These are phyloP conservation scores for Eurytoma californica DNA, from an alignment of 2,888 invertebrate species.

Conservation along the genomic window DNA sequence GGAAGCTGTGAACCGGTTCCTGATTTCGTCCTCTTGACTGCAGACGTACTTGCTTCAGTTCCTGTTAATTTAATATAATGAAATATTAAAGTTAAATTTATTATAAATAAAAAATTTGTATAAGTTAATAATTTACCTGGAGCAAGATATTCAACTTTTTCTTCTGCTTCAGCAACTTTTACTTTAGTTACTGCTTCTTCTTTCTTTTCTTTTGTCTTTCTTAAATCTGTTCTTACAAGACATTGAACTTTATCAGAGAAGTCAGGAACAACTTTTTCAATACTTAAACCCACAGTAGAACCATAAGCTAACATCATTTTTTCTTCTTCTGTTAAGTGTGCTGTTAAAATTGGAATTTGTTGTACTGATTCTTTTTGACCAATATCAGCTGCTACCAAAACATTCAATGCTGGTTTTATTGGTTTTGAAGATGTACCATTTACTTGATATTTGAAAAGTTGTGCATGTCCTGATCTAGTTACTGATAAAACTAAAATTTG, in stretches of 20 bases:
- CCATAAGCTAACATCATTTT: conserved; percentile 70
- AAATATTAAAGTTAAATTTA: conserved; percentile 20
- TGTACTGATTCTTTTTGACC: conserved; percentile 75
- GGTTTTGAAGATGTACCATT: conserved; percentile 84
- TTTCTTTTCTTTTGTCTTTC: conserved; percentile 67
- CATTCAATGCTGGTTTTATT: conserved; percentile 79
- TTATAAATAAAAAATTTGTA: conserved; percentile 1
- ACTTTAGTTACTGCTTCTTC: conserved; percentile 73
- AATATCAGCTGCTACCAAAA: conserved; percentile 79
- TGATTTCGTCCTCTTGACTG: conserved; percentile 71
- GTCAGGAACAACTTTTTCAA: conserved; percentile 70
- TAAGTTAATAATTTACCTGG: conserved; percentile 66
- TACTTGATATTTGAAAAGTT: conserved; percentile 85
- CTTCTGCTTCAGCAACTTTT: conserved; percentile 73
- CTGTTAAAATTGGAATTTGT: conserved; percentile 78
- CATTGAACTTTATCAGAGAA: conserved; percentile 75
- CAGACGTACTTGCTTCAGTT: conserved; percentile 57
- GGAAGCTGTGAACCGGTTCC: conserved; percentile 80
- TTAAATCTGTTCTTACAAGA: conserved; percentile 75
- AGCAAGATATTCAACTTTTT: conserved; percentile 76
- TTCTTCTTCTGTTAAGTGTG: conserved; percentile 65
- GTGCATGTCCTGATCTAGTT: conserved; percentile 86
- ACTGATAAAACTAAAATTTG: conserved; percentile 77
- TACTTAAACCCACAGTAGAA: conserved; percentile 63
- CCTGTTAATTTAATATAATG: conserved; percentile 8